Base-by-base conservation (phyloP, 92 coral and sea anemone species). In the Zoanthus gigantus region DNA sequence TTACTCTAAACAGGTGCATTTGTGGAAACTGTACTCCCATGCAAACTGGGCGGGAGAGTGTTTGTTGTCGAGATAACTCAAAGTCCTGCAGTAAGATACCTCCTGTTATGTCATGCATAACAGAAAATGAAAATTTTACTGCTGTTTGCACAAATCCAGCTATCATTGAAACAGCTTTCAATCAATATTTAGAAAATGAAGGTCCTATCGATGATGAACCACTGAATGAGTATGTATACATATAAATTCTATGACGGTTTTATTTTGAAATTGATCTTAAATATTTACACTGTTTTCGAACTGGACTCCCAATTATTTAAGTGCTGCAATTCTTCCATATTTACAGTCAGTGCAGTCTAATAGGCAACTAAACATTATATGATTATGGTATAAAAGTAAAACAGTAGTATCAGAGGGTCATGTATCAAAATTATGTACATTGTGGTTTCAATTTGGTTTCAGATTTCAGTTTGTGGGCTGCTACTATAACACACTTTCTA, bases 161-260 rank as follows among this genome's bases (percentile, higher is more conserved):
- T 61, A 85, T 89, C 37, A 89, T 89, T 16, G 89, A 89, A 52
- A 89, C 92, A 81, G 88, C 91, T 28, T 89, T 89, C 3, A 37
- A 74, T 73, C 23, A 23, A 23, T 23, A 23, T 23, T 23, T 23
- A 23, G 23, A 23, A 23, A 23, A 23, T 23, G 23, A 23, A 23
- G 23, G 23, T 23, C 23, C 23, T 23, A 23, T 23, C 23, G 23
- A 23, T 23, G 23, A 23, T 65, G 92, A 89, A 42, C 89, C 92
- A 57, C 77, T 84, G 14, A 84, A 89, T 84, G 89, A 89, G 89
- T 89, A 75, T 48, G 92, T 84, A 84, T 84, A 47, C 80, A 6
- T 13, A 5, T 37, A 73, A 37, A 23, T 73, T 73, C 23, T 52
- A 7, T 52, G 56, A 52, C 11, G 54, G 29, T 23, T 73, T 37